Evolutionary conservation across 2,797 vertebrate species (phyloP), one percentile per base, ranked within the genome.

Genomic region (Fratercula arctica): DNA sequence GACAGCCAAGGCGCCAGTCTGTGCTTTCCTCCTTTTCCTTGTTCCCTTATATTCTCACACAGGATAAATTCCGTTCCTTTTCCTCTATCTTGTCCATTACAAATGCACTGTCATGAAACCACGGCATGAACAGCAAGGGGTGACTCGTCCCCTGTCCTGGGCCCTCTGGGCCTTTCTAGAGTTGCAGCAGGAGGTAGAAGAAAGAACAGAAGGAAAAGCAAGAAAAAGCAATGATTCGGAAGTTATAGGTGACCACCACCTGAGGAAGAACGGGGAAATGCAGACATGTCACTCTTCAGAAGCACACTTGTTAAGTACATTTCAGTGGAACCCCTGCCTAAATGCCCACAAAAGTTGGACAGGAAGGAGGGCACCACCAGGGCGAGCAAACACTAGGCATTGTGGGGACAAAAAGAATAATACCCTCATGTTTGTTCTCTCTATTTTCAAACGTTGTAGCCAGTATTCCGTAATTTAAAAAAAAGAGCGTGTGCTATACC

Each of bases 281-380:
- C 13, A 73, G 83, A 53, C 4, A 7, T 3, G 10, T 43, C 8
- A 1, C 21, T 46, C 24, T 81, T 74, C 33, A 59, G 72, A 63
- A 41, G 13, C 2, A 31, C 2, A 1, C 13, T 7, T 48, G 3
- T 12, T 43, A 57, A 43, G 11, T 0, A 6, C 11, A 3, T 19
- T 1, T 0, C 37, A 17, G 37, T n/a, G 33, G 6, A 24, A 81
- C 23, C 8, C 13, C 29, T 43, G 37, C 60, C 43, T 21, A 35
- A 70, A 61, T 10, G 11, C 39, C 48, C 29, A 20, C 35, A 51
- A 6, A 81, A 67, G 64, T 2, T 56, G 35, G 20, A 2, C 1
- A 43, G 24, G 64, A 37, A 66, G 35, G 33, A 72, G 20, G 33
- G 35, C 45, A 41, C 8, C 35, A 25, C 8, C 5, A 5, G 43